Percentiles rank a stretch among this genome's conserved stretches.
Conservation (phyloP, 2,888 invertebrate species). For the Trachelus stipa region DNA sequence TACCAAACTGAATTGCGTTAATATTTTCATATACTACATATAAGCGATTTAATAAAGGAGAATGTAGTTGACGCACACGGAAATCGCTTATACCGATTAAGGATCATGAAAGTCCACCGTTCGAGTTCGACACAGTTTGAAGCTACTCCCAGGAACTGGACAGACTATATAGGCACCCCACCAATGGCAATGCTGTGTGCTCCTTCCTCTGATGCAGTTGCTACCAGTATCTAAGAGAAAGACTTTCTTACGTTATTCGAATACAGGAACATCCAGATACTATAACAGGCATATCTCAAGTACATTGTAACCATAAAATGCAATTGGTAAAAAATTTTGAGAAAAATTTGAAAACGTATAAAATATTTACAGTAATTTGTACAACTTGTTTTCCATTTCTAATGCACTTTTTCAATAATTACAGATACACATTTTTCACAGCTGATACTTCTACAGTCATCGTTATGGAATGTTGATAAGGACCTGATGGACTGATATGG, state of each 20-base stretch:
- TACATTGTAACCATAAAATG: background rate
- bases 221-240: slow-evolving; percentile 50
- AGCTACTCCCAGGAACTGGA: slow-evolving; percentile 48
- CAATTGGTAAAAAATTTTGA: background rate
- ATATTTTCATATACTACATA: background rate
- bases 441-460: background rate
- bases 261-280: background rate
- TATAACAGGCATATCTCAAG: background rate
- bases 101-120: background rate
- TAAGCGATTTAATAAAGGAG: background rate
- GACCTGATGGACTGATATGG: background rate
- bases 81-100: background rate
- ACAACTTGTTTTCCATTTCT: too few species aligned
- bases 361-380: background rate
- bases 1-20: background rate
- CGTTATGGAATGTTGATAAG: background rate
- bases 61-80: background rate
- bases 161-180: slow-evolving; percentile 59
- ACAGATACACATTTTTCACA: background rate
- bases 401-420: too few species aligned
- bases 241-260: slow-evolving; percentile 33
- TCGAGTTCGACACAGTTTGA: slow-evolving; percentile 45
- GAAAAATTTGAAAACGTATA: background rate
- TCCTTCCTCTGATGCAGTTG: slow-evolving; percentile 2
- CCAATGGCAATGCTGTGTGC: slow-evolving; percentile 32